Conservation (phyloP, 2,797 vertebrate genomes). For the Poeciliopsis paucimaculata region DNA sequence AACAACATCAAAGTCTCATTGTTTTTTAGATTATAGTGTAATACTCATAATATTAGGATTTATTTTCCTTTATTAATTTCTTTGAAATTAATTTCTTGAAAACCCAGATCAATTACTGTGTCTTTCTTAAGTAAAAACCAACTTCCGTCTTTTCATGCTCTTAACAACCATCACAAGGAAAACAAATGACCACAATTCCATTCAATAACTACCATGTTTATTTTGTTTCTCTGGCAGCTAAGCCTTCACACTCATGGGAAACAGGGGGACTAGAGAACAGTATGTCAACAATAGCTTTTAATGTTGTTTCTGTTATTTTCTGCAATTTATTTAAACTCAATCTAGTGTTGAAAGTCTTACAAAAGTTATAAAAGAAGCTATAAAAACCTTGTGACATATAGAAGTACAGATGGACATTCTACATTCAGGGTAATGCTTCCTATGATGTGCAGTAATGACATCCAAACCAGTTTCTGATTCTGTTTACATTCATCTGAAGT, state of each 20-base stretch:
- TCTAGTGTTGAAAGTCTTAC: conserved; percentile 18
- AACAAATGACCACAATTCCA: conserved; percentile 7
- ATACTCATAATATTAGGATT: background rate
- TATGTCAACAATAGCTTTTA: conserved; percentile 49
- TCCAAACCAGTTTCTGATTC: conserved; percentile 1
- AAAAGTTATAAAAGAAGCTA: background rate
- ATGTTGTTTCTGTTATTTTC: conserved; percentile 53
- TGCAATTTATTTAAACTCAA: conserved; percentile 54
- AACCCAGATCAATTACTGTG: conserved; percentile 7
- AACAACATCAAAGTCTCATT: background rate
- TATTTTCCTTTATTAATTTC: background rate
- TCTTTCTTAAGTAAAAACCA: background rate
- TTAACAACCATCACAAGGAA: background rate
- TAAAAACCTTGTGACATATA: background rate
- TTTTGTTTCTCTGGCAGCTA: conserved; percentile 50
- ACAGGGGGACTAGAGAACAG: conserved; percentile 25
- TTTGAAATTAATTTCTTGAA: no score
- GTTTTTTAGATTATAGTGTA: background rate
- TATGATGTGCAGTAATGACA: conserved; percentile 21
- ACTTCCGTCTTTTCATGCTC: background rate
- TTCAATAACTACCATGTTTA: conserved; percentile 21
- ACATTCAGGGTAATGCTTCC: conserved; percentile 6
- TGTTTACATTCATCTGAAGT: conserved; percentile 26
- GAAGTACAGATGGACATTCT: conserved; percentile 7
- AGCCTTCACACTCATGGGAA: conserved; percentile 57